phyloP scores from a whole-genome alignment of 2,888 invertebrate species.

The Danaus chrysippus region DNA sequence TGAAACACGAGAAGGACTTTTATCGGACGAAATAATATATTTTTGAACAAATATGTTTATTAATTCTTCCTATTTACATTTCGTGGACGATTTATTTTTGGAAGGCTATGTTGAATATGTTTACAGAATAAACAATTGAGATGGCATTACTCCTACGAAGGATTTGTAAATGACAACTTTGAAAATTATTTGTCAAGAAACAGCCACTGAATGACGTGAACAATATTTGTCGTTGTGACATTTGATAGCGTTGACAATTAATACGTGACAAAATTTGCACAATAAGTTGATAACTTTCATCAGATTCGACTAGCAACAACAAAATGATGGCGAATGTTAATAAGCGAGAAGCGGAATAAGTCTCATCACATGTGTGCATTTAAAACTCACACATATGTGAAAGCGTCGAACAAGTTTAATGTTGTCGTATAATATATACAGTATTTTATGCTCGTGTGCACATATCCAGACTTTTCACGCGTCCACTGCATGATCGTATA shows the following conservation, averaged over 20 bases:
- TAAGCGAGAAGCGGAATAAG: conserved; percentile 21
- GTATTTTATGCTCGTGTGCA: conserved; percentile 25
- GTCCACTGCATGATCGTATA: conserved; percentile 62
- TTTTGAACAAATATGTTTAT: not conserved
- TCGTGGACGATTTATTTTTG: no score
- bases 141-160: not conserved
- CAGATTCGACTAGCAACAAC: conserved; percentile 28
- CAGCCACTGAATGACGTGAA: conserved; percentile 5
- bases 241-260: conserved; percentile 19
- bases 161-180: not conserved
- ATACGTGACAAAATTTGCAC: conserved; percentile 29
- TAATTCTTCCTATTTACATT: not conserved
- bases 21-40: not conserved
- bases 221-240: conserved; percentile 30
- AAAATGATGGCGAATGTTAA: conserved; percentile 17
- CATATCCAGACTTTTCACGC: conserved; percentile 52
- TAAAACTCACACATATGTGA: conserved; percentile 23
- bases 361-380: conserved; percentile 20
- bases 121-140: no score
- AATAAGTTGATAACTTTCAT: conserved; percentile 30
- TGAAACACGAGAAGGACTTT: conserved; percentile 1
- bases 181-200: not conserved
- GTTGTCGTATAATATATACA: not conserved
- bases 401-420: conserved; percentile 19
- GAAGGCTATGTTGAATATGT: no score